These are phyloP conservation scores for Phengaris arion DNA, from an alignment of 2,888 invertebrate species.

Conservation along the genomic window DNA sequence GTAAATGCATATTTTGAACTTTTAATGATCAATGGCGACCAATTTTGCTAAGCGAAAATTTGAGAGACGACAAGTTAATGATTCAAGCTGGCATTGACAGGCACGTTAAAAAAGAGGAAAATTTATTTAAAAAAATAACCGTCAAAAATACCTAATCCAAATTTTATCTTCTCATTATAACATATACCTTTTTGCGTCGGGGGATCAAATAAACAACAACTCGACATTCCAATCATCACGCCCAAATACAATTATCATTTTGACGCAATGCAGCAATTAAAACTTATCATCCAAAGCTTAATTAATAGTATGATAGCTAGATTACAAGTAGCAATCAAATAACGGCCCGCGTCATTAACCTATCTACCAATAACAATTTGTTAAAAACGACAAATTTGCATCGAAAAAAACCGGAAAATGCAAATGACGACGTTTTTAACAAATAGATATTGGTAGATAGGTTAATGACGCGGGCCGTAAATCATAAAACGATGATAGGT, in stretches of 20 bases:
- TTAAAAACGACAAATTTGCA: too few relatives aligned
- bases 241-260: background rate
- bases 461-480: background rate
- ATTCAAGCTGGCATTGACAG: background rate
- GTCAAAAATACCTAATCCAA: background rate
- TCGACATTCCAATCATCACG: background rate
- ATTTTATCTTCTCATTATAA: background rate
- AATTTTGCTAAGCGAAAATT: background rate
- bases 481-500: background rate
- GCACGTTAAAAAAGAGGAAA: background rate
- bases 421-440: too few relatives aligned
- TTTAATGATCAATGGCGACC: background rate
- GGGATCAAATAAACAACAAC: background rate
- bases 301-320: background rate
- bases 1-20: constrained; percentile 12
- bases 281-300: background rate
- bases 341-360: too few relatives aligned
- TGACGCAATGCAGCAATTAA: constrained; percentile 8
- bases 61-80: background rate
- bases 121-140: background rate
- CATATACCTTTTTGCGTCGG: background rate
- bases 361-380: too few relatives aligned
- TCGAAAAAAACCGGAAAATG: too few relatives aligned
- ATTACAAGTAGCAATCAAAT: constrained; percentile 11
- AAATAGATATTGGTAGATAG: too few relatives aligned